These are phyloP conservation scores for Rhadinocentrus ornatus DNA, from an alignment of 2,797 vertebrate species.

Conservation along the genomic window DNA sequence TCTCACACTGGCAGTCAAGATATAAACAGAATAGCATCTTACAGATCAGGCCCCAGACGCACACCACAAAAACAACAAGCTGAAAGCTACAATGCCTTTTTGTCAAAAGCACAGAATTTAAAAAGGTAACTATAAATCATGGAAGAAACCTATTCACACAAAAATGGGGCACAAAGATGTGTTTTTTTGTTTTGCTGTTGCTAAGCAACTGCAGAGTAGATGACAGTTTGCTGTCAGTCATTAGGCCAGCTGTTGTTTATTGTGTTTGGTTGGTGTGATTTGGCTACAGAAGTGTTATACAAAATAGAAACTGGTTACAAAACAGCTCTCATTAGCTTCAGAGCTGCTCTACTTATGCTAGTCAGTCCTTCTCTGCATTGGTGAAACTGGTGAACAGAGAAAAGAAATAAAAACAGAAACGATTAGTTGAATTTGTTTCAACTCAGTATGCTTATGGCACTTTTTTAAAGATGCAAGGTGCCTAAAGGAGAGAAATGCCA, in stretches of 20 bases:
- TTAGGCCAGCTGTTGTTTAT: conserved; percentile 58
- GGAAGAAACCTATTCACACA: conserved; percentile 13
- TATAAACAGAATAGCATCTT: conserved; percentile 31
- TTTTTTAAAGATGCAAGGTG: conserved; percentile 55
- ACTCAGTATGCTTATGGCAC: conserved; percentile 34
- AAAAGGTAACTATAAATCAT: conserved; percentile 20
- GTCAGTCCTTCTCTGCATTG: conserved; percentile 22
- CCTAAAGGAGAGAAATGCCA: conserved; percentile 37
- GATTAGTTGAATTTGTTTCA: conserved; percentile 38
- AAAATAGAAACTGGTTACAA: conserved; percentile 41
- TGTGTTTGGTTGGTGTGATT: conserved; percentile 38
- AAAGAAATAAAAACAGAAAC: conserved; percentile 35
- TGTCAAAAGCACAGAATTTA: conserved; percentile 10
- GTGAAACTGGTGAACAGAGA: conserved; percentile 23
- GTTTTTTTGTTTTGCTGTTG: conserved; percentile 56
- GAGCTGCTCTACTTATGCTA: conserved; percentile 13
- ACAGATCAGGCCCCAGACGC: conserved; percentile 17
- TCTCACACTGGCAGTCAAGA: conserved; percentile 21
- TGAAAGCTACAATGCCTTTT: conserved; percentile 8
- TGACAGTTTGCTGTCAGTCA: conserved; percentile 56
- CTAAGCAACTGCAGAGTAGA: conserved; percentile 47
- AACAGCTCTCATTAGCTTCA: conserved; percentile 35
- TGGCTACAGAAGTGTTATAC: conserved; percentile 29
- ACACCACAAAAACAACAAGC: not conserved
- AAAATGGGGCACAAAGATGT: conserved; percentile 11